Evolutionary conservation across 2,888 invertebrate species (phyloP).

Genomic region (Caenorhabditis sp.): DNA sequence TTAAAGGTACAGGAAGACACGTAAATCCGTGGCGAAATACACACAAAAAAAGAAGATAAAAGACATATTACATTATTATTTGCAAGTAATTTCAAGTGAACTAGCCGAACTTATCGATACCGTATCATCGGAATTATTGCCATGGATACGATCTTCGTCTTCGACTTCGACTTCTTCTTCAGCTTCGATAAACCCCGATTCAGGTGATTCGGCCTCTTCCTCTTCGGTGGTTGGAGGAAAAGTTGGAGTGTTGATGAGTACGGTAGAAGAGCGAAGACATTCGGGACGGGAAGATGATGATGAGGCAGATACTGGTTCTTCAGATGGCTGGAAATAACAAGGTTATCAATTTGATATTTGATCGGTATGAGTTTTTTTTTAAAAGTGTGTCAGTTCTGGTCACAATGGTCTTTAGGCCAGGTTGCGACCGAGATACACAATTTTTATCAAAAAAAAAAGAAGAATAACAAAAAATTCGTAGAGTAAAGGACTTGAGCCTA

Average conservation of each 20-base stretch:
- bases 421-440: too few species aligned
- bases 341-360: neutral
- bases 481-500: too few species aligned
- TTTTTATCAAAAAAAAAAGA: too few species aligned
- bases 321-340: neutral
- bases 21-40: neutral
- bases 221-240: conserved; percentile 40
- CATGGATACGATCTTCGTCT: conserved; percentile 46
- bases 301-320: neutral
- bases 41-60: neutral
- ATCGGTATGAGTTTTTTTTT: neutral
- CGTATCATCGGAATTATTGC: conserved; percentile 4
- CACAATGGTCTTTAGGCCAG: too few species aligned
- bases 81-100: conserved; percentile 58
- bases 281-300: conserved; percentile 36
- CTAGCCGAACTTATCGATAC: conserved; percentile 57
- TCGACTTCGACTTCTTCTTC: conserved; percentile 6
- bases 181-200: conserved; percentile 46
- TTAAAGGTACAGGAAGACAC: neutral
- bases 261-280: conserved; percentile 40
- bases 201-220: conserved; percentile 50
- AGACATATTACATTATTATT: conserved; percentile 4
- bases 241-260: conserved; percentile 16
- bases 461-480: too few species aligned
- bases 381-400: too few species aligned